phyloP scores from a whole-genome alignment of 2,888 invertebrate species.

The Agriopis leucophaearia region DNA sequence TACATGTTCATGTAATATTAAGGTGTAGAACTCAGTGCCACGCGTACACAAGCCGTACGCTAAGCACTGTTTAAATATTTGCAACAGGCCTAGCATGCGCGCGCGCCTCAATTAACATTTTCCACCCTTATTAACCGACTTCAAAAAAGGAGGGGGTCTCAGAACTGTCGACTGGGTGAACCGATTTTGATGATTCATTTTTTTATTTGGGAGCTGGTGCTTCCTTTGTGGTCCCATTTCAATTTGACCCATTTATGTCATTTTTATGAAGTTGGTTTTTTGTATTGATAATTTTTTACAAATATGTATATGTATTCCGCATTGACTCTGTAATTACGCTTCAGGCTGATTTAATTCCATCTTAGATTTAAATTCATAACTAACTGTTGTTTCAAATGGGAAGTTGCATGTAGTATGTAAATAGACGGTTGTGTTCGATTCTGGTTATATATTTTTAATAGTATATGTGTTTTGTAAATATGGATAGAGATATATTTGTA shows the following conservation, averaged over 20 bases:
- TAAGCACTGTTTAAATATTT: background rate
- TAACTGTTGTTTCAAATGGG: conserved; percentile 14
- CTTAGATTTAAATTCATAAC: conserved; percentile 17
- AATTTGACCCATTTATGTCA: too few relatives aligned
- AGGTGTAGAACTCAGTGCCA: background rate
- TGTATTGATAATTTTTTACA: background rate
- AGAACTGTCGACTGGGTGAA: too few relatives aligned
- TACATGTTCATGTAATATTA: conserved; percentile 32
- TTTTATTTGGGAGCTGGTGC: too few relatives aligned
- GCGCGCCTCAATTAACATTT: too few relatives aligned
- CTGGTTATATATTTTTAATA: conserved; percentile 40
- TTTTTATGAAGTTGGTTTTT: too few relatives aligned
- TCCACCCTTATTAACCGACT: too few relatives aligned
- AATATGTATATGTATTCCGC: conserved; percentile 8
- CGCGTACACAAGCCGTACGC: background rate
- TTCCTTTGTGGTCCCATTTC: too few relatives aligned
- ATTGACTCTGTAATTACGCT: conserved; percentile 13
- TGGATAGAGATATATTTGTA: conserved; percentile 56
- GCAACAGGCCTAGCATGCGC: background rate
- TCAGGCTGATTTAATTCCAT: conserved; percentile 23
- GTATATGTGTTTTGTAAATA: conserved; percentile 49
- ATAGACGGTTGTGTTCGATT: conserved; percentile 52
- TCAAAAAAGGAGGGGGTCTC: too few relatives aligned
- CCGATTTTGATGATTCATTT: too few relatives aligned
- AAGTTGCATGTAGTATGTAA: conserved; percentile 17